Evolutionary conservation across 2,888 invertebrate species (phyloP).

Genomic region (Nymphalis c-album): DNA sequence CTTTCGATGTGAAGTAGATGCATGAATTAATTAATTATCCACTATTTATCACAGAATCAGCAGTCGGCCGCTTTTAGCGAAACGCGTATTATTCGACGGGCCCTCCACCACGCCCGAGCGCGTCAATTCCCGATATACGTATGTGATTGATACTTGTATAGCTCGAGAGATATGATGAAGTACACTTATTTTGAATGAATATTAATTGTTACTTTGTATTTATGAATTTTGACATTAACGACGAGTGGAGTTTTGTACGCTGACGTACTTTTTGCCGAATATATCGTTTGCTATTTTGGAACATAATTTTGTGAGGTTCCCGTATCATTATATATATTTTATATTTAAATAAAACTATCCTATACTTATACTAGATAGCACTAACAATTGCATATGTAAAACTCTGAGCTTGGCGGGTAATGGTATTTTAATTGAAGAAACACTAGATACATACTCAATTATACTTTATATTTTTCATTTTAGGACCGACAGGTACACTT

Average conservation of each 20-base stretch:
- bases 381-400: too few relatives aligned
- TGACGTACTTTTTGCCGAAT: background rate
- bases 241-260: background rate
- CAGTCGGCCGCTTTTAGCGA: too few relatives aligned
- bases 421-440: too few relatives aligned
- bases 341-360: too few relatives aligned
- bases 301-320: too few relatives aligned
- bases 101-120: conserved; percentile 12
- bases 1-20: background rate
- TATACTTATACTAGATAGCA: too few relatives aligned
- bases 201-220: conserved; percentile 12
- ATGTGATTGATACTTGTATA: conserved; percentile 19
- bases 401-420: too few relatives aligned
- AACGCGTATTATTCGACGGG: background rate
- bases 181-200: conserved; percentile 17
- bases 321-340: too few relatives aligned
- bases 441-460: too few relatives aligned
- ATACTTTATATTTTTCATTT: too few relatives aligned
- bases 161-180: conserved; percentile 17
- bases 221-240: background rate
- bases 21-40: background rate
- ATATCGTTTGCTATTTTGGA: too few relatives aligned
- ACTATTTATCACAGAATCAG: background rate
- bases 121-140: conserved; percentile 9
- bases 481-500: too few relatives aligned